A percentile compares a stretch with the other conserved stretches of the same genome.
Conservation (phyloP, 1,140 invertebrate species). For the Meloidogyne hapla region DNA sequence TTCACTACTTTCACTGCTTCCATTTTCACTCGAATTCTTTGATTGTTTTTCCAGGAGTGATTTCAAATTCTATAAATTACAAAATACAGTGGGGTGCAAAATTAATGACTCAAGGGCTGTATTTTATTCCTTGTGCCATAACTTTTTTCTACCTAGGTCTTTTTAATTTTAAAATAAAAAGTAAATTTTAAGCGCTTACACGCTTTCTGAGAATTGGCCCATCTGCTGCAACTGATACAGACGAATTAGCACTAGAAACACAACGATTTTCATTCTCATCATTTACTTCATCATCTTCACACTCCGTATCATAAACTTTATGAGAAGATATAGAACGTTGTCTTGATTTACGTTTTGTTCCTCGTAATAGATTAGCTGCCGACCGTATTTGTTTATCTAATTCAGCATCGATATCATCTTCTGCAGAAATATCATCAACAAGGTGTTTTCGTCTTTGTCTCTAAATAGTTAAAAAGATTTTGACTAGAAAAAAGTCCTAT, state of each 20-base stretch:
- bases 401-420: neutral
- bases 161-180: conserved; percentile 7
- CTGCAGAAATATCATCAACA: neutral
- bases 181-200: neutral
- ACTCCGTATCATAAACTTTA: neutral
- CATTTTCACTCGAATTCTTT: neutral
- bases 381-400: conserved; percentile 4
- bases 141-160: too few relatives aligned
- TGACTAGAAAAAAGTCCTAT: neutral
- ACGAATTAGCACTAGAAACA: neutral
- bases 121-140: too few relatives aligned
- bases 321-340: neutral
- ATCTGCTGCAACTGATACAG: neutral
- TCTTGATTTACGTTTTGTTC: neutral
- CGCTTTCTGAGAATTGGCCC: neutral
- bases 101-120: too few relatives aligned
- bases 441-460: too few relatives aligned
- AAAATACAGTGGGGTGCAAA: too few relatives aligned
- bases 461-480: neutral
- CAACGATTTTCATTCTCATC: neutral
- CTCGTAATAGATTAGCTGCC: neutral
- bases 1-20: neutral
- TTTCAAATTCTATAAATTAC: conserved; percentile 1
- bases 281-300: neutral
- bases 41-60: neutral